These are phyloP conservation scores for Dorcus parallelipipedus DNA, from an alignment of 2,888 invertebrate species.

Conservation along the genomic window DNA sequence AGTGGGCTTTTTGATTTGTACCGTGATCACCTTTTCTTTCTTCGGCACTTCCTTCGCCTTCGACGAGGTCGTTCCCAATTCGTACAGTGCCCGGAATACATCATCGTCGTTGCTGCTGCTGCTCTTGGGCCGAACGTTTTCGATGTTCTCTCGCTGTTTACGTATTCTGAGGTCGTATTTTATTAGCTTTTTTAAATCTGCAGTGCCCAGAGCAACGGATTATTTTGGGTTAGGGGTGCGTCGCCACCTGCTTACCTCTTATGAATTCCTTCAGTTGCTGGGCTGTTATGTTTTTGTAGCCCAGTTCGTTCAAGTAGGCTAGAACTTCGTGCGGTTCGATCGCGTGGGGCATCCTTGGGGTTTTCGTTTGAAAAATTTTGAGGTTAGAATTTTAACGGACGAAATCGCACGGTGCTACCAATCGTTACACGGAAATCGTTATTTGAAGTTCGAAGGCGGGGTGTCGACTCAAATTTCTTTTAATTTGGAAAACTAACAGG, in stretches of 20 bases:
- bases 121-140: slow-evolving; percentile 25
- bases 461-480: too few relatives aligned
- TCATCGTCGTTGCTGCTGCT: slow-evolving; percentile 21
- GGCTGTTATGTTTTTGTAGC: slow-evolving; percentile 71
- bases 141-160: slow-evolving; percentile 9
- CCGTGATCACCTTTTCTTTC: slow-evolving; percentile 20
- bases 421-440: too few relatives aligned
- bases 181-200: slow-evolving; percentile 66
- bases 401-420: too few relatives aligned
- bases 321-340: slow-evolving; percentile 73
- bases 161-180: slow-evolving; percentile 53
- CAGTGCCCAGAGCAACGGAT: slow-evolving; percentile 28
- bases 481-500: too few relatives aligned
- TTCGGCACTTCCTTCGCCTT: slow-evolving; percentile 37
- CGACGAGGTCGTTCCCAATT: slow-evolving; percentile 45
- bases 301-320: slow-evolving; percentile 69
- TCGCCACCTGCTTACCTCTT: slow-evolving; percentile 56
- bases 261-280: slow-evolving; percentile 75
- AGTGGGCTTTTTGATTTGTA: slow-evolving; percentile 31
- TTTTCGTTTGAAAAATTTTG: background rate
- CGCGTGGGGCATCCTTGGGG: slow-evolving; percentile 36
- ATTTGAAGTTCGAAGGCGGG: background rate
- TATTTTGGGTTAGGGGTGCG: background rate
- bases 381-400: slow-evolving; percentile 2
- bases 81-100: slow-evolving; percentile 42